Percentiles rank a stretch among this genome's conserved stretches.
Evolutionary conservation across 2,113 vertebrate genomes (phyloP).

Genomic region (Elanus axillaris): DNA sequence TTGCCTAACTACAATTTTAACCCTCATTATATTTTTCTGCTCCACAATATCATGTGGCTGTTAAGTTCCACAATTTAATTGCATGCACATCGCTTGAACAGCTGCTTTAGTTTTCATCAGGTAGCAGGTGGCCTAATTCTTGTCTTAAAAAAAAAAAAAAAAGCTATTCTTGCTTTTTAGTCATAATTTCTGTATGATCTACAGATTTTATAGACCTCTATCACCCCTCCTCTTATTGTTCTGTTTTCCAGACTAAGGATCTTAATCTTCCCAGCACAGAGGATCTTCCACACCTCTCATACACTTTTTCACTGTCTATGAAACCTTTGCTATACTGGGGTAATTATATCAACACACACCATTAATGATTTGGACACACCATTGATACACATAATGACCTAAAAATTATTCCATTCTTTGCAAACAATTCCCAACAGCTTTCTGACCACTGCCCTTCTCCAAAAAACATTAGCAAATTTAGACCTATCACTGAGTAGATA

Average conservation of each 20-base stretch:
- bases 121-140: background rate
- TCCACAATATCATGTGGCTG: background rate
- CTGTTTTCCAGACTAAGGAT: background rate
- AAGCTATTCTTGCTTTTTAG: background rate
- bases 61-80: slow-evolving; percentile 6
- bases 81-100: background rate
- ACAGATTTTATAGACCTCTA: background rate
- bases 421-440: background rate
- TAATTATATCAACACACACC: background rate
- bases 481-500: background rate
- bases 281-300: background rate
- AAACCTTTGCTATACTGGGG: background rate
- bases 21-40: background rate
- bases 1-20: background rate
- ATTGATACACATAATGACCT: background rate
- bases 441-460: background rate
- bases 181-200: background rate
- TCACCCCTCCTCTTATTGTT: background rate
- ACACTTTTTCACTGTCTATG: background rate
- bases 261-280: background rate
- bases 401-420: background rate
- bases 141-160: background rate
- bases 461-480: background rate
- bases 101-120: background rate
- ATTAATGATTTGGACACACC: background rate